A percentile compares a stretch with the other conserved stretches of the same genome.
Evolutionary conservation across 2,113 vertebrate species (phyloP).

Genomic region (Antidorcas marsupialis): DNA sequence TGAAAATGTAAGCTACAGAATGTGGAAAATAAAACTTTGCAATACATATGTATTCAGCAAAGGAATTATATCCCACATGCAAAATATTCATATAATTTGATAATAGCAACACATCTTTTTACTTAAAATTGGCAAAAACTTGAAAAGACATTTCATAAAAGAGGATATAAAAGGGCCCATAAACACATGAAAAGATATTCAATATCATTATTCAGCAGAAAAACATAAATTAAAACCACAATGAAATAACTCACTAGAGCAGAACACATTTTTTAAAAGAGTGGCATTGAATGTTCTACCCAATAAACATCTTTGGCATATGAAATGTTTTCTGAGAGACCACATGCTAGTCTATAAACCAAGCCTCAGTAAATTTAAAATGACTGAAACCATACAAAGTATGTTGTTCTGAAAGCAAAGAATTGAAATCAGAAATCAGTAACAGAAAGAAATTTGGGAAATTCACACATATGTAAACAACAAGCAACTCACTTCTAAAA

Average conservation of each 20-base stretch:
- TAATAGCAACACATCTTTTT: neutral
- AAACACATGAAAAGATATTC: neutral
- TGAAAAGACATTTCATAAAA: neutral
- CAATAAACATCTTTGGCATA: neutral
- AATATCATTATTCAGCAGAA: neutral
- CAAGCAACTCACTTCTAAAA: neutral
- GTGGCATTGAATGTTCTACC: neutral
- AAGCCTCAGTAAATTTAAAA: neutral
- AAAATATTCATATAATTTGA: neutral
- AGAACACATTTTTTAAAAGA: neutral
- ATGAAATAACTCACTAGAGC: neutral
- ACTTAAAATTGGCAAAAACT: neutral
- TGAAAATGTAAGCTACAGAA: neutral
- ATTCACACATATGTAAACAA: neutral
- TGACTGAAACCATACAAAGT: neutral
- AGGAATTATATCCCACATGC: neutral
- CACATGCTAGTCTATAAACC: neutral
- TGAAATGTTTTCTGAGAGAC: neutral
- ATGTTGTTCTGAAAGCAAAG: neutral
- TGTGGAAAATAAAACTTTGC: neutral
- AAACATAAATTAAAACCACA: neutral
- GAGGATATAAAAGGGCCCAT: neutral
- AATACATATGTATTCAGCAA: neutral
- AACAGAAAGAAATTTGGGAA: neutral
- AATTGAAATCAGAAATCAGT: neutral